These are phyloP conservation scores for Carlito syrichta DNA, from an alignment of 2,113 vertebrate species.

Conservation along the genomic window DNA sequence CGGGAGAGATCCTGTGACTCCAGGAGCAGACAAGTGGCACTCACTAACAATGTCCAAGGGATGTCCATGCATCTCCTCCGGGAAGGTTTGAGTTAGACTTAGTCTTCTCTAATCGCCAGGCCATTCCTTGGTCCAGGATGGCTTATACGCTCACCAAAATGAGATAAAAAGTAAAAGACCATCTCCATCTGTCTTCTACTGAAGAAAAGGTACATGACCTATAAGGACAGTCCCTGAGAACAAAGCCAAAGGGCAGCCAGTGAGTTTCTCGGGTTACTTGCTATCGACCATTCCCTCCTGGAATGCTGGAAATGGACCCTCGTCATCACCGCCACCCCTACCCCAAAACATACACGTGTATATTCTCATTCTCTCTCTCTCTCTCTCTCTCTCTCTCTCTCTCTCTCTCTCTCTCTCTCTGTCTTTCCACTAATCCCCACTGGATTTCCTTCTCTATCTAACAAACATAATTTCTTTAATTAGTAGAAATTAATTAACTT, in stretches of 20 bases:
- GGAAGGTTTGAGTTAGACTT: no score
- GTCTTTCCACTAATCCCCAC: neutral
- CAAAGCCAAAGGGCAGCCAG: neutral
- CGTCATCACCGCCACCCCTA: accelerated
- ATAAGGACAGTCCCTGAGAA: neutral
- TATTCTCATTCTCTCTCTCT: no score
- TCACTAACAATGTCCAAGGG: neutral
- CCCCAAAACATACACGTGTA: neutral
- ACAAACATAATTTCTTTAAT: neutral
- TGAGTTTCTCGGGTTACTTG: neutral
- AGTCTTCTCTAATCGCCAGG: neutral
- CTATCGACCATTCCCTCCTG: neutral
- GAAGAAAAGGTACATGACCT: neutral
- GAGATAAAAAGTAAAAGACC: neutral
- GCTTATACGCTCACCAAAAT: neutral
- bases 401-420: no score
- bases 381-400: no score
- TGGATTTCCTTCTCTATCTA: neutral
- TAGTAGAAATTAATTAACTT: no score
- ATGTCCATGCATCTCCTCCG: neutral
- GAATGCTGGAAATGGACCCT: neutral
- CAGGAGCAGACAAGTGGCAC: accelerated
- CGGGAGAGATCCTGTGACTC: neutral
- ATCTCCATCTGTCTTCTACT: neutral
- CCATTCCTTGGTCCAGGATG: neutral